Conservation (phyloP, 2,888 invertebrate species). For the Acleris laterana region DNA sequence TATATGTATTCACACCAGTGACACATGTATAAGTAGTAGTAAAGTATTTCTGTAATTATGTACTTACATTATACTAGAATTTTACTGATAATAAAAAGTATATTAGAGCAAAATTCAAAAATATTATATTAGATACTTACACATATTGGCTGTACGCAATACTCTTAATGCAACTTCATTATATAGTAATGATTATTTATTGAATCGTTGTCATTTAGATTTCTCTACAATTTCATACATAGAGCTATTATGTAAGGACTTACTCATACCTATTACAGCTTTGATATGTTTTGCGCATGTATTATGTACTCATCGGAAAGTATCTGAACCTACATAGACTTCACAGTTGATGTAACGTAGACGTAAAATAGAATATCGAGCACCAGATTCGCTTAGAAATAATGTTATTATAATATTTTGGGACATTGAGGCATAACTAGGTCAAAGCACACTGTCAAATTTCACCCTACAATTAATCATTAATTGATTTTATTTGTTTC, state of each 20-base stretch:
- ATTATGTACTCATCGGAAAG: constrained; percentile 18
- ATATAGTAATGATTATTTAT: constrained; percentile 26
- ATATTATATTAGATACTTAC: constrained; percentile 29
- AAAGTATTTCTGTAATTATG: constrained; percentile 31
- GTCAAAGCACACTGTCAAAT: too few relatives aligned
- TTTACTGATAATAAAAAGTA: constrained; percentile 29
- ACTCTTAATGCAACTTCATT: constrained; percentile 18
- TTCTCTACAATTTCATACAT: constrained; percentile 27
- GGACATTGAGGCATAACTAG: not conserved
- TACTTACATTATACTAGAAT: constrained; percentile 20
- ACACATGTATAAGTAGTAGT: constrained; percentile 22
- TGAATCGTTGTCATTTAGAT: constrained; percentile 31
- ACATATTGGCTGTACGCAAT: constrained; percentile 22
- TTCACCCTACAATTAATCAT: too few relatives aligned
- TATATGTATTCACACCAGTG: constrained; percentile 16
- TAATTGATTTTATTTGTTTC: too few relatives aligned
- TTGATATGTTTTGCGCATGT: constrained; percentile 32
- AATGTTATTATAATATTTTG: not conserved
- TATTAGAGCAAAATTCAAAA: constrained; percentile 16
- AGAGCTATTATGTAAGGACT: constrained; percentile 16
- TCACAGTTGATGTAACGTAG: constrained; percentile 25
- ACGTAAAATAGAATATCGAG: constrained; percentile 18
- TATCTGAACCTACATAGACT: constrained; percentile 28
- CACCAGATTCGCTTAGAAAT: constrained; percentile 42
- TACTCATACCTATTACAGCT: constrained; percentile 19